These are phyloP conservation scores for Neoaliturus tenellus DNA, from an alignment of 2,888 invertebrate species.

Conservation along the genomic window DNA sequence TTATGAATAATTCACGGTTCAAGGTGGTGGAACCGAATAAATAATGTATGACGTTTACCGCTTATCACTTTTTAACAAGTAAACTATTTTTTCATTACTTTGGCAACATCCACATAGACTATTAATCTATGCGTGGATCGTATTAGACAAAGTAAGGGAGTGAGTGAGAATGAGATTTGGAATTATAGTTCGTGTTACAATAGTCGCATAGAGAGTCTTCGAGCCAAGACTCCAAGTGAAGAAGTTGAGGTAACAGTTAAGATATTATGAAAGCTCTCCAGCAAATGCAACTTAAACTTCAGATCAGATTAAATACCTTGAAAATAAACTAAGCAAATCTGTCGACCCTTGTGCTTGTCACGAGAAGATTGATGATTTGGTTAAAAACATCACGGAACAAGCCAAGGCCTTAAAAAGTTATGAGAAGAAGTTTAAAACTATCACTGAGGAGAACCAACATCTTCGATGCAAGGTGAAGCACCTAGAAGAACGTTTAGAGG, in stretches of 20 bases:
- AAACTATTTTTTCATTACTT: no score
- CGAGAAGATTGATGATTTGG: conserved; percentile 12
- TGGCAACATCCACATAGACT: no score
- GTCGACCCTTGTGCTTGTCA: conserved; percentile 33
- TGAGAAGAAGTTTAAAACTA: not conserved
- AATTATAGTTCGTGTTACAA: not conserved
- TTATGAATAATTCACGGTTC: no score
- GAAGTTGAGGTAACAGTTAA: not conserved
- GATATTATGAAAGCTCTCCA: not conserved
- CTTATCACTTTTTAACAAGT: no score
- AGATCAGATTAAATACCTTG: not conserved
- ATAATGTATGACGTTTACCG: no score
- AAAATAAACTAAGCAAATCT: not conserved
- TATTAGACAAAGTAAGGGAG: no score
- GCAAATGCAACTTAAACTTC: conserved; percentile 51
- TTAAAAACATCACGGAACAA: not conserved
- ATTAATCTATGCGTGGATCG: no score
- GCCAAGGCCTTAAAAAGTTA: not conserved
- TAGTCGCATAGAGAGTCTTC: not conserved
- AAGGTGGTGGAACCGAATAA: no score
- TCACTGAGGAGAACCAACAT: not conserved
- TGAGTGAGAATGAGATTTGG: not conserved
- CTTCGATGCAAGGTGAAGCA: not conserved
- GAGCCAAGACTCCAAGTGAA: not conserved
- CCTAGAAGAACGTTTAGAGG: not conserved